Conservation (phyloP, 37 sponge, comb jelly and placozoan genomes). For the Cladorhizidae sp. region DNA sequence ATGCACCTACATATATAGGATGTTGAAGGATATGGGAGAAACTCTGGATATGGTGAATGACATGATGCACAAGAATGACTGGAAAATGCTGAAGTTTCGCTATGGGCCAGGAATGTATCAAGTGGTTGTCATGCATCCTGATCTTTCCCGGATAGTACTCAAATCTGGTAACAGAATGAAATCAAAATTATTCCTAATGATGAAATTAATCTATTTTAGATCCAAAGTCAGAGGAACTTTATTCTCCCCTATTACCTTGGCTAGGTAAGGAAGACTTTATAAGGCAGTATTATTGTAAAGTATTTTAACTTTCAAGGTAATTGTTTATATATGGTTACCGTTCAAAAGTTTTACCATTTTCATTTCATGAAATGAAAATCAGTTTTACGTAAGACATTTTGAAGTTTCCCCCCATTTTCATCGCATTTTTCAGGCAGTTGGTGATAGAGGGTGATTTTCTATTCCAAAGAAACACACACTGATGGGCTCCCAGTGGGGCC, state of each 20-base stretch:
- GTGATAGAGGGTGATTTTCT: too few relatives aligned
- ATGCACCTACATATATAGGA: background rate
- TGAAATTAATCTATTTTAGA: slow-evolving; percentile 24
- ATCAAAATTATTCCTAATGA: background rate
- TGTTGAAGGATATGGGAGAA: slow-evolving; percentile 34
- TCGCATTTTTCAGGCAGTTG: too few relatives aligned
- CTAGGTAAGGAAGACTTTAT: slow-evolving; percentile 43
- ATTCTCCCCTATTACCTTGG: slow-evolving; percentile 56
- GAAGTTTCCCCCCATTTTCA: too few relatives aligned
- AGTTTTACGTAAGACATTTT: too few relatives aligned
- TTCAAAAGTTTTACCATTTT: too few relatives aligned
- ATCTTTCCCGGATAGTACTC: slow-evolving; percentile 22
- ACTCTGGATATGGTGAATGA: slow-evolving; percentile 20
- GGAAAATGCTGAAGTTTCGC: slow-evolving; percentile 17
- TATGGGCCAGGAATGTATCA: slow-evolving; percentile 20
- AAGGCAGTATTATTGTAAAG: too few relatives aligned
- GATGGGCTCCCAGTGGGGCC: too few relatives aligned
- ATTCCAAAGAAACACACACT: too few relatives aligned
- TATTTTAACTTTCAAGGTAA: too few relatives aligned
- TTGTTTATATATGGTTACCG: too few relatives aligned
- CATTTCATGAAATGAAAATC: too few relatives aligned
- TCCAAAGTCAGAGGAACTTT: slow-evolving; percentile 19
- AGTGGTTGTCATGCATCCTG: slow-evolving; percentile 35
- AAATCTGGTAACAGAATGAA: slow-evolving; percentile 29
- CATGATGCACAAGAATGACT: background rate